Percentiles rank a stretch among this genome's conserved stretches.
These are phyloP conservation scores for Pithecia hirsuta DNA, from an alignment of 2,797 vertebrate genomes.

Conservation along the genomic window DNA sequence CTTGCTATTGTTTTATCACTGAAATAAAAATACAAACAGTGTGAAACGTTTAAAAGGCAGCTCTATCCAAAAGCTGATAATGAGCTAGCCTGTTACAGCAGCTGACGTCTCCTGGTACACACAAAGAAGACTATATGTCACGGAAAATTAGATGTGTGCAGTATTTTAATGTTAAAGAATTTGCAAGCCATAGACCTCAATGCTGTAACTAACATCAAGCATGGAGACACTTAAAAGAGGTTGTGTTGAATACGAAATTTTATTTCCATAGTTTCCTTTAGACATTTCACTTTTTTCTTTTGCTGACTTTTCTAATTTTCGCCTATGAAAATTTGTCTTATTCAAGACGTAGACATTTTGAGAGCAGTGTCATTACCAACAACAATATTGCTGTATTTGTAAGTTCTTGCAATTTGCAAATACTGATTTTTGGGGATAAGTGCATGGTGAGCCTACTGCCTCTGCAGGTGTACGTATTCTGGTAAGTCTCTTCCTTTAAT, in stretches of 20 bases:
- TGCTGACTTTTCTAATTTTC: constrained; percentile 25
- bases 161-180: background rate
- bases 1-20: background rate
- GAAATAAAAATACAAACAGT: background rate
- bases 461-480: background rate
- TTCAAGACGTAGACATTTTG: background rate
- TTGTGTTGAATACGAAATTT: background rate
- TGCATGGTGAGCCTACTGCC: too few species aligned
- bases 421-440: background rate
- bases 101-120: background rate
- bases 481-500: background rate
- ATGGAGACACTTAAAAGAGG: constrained; percentile 29
- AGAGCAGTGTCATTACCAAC: background rate
- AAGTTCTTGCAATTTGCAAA: background rate
- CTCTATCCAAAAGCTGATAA: background rate
- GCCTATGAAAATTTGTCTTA: background rate
- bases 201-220: background rate
- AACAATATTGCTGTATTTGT: background rate
- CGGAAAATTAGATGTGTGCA: background rate
- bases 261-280: background rate
- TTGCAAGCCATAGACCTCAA: background rate
- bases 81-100: background rate
- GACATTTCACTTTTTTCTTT: background rate
- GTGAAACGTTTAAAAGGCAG: background rate
- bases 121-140: background rate